A percentile compares a stretch with the other conserved stretches of the same genome.
Conservation (phyloP, 2,797 vertebrate genomes). For the Champsocephalus esox region DNA sequence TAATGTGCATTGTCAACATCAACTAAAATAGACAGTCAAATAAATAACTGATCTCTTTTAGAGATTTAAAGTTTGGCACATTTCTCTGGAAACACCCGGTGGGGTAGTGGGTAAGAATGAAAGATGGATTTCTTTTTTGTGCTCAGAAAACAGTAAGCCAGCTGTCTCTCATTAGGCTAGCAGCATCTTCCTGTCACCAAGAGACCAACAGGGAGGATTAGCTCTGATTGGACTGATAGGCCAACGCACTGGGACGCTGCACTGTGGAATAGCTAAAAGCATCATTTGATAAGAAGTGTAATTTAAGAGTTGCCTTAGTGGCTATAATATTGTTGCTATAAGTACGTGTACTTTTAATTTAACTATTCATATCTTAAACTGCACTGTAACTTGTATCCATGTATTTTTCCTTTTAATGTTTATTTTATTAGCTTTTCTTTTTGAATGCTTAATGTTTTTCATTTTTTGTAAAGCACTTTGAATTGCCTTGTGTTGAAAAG, state of each 20-base stretch:
- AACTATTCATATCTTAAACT: no score
- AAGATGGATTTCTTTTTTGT: constrained; percentile 56
- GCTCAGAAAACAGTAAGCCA: constrained; percentile 74
- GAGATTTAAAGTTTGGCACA: constrained; percentile 79
- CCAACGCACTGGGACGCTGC: constrained; percentile 75
- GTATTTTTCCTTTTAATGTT: no score
- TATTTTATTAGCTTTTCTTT: no score
- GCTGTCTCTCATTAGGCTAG: constrained; percentile 87
- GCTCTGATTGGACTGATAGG: constrained; percentile 85
- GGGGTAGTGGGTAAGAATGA: constrained; percentile 64
- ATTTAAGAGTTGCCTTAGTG: constrained; percentile 71
- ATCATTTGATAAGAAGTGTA: constrained; percentile 80
- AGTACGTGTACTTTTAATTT: background rate
- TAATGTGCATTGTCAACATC: constrained; percentile 70
- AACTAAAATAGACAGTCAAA: constrained; percentile 62
- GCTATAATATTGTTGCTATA: constrained; percentile 38
- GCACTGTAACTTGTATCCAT: no score
- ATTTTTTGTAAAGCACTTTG: no score
- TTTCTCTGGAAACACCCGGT: constrained; percentile 71
- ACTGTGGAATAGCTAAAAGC: constrained; percentile 81
- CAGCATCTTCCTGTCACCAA: constrained; percentile 85
- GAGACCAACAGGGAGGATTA: constrained; percentile 87
- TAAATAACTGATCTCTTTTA: constrained; percentile 77
- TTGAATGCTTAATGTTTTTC: no score
- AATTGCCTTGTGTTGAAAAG: no score